Evolutionary conservation across 1,140 invertebrate genomes (phyloP), one percentile per base, ranked within the genome.

Genomic region (Pseudobourletiella spinata): DNA sequence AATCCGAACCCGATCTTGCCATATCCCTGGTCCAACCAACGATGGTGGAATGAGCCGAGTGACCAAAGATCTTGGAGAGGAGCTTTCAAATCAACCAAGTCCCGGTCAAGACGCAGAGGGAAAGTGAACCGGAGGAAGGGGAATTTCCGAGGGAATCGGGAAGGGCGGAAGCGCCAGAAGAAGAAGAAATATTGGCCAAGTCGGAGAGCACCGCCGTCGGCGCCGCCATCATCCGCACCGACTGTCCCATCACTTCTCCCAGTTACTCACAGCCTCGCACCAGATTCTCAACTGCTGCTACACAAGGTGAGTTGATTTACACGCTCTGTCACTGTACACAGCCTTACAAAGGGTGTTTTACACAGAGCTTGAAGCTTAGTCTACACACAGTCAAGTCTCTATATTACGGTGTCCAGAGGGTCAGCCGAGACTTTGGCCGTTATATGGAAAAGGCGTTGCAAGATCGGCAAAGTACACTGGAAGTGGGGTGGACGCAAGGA

Each of bases 101-200:
- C 32, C 32, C 32, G 32, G n/a, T 11, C 8, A 11, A 8, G 32
- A n/a, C 32, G 32, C 32, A 39, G n/a, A n/a, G 32, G 32, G 32
- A 39, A 39, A 39, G n/a, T 39, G 6, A 46, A 46, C 18, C 15
- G 44, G 44, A 46, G 44, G 6, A 26, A 51, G 48, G 43, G 43
- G 43, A 46, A 46, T 16, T 51, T 51, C 8, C 14, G 48, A 25
- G 28, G 48, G 22, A 51, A 51, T 51, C 48, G 48, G 11, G 22
- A 51, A 51, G 48, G 48, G n/a, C n/a, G n/a, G n/a, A n/a, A n/a
- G n/a, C n/a, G n/a, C n/a, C n/a, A n/a, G n/a, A n/a, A n/a, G n/a
- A n/a, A n/a, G n/a, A 51, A 51, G 48, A 51, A 51, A 51, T 51
- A 51, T 51, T 51, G 48, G 48, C 15, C 48, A 26, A 25, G 24